phyloP scores from a whole-genome alignment of 1,140 invertebrate species.

The Sinonovacula constricta region DNA sequence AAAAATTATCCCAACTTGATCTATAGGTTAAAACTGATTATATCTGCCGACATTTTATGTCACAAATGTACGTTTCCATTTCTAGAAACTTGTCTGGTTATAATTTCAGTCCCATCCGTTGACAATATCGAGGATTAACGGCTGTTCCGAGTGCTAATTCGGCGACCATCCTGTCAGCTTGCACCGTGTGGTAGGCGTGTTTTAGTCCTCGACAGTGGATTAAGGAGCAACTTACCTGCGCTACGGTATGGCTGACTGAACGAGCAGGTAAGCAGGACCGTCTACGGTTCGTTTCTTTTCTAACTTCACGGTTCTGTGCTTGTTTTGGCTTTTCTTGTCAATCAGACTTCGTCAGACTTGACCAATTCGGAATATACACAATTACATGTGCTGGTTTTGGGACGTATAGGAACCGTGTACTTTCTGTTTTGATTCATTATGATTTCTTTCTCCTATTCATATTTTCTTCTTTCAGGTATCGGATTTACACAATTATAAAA shows the following conservation, averaged over 20 bases:
- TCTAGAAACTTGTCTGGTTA: too few relatives aligned
- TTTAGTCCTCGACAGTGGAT: slow-evolving; percentile 30
- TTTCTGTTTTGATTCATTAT: too few relatives aligned
- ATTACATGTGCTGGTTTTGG: too few relatives aligned
- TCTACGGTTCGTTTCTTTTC: slow-evolving; percentile 45
- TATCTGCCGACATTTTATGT: slow-evolving; percentile 11
- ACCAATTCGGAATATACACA: slow-evolving; percentile 53
- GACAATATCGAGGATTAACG: too few relatives aligned
- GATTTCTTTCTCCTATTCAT: too few relatives aligned
- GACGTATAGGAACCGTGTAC: too few relatives aligned
- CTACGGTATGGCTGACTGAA: slow-evolving; percentile 48
- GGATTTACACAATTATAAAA: too few relatives aligned
- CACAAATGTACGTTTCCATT: background rate
- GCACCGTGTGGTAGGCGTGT: slow-evolving; percentile 41
- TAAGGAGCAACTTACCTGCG: slow-evolving; percentile 44
- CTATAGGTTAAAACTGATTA: background rate
- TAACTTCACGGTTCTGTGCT: slow-evolving; percentile 47
- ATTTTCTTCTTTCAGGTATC: too few relatives aligned
- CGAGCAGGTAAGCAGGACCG: slow-evolving; percentile 39
- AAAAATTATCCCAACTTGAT: slow-evolving; percentile 23
- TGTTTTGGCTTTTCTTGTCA: slow-evolving; percentile 52
- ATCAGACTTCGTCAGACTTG: slow-evolving; percentile 51
- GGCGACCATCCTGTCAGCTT: slow-evolving; percentile 8
- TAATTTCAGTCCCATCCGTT: too few relatives aligned
- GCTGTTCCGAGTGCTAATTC: too few relatives aligned